These are phyloP conservation scores for Amblyopsis hoosieri DNA, from an alignment of 2,797 vertebrate genomes.

Conservation along the genomic window DNA sequence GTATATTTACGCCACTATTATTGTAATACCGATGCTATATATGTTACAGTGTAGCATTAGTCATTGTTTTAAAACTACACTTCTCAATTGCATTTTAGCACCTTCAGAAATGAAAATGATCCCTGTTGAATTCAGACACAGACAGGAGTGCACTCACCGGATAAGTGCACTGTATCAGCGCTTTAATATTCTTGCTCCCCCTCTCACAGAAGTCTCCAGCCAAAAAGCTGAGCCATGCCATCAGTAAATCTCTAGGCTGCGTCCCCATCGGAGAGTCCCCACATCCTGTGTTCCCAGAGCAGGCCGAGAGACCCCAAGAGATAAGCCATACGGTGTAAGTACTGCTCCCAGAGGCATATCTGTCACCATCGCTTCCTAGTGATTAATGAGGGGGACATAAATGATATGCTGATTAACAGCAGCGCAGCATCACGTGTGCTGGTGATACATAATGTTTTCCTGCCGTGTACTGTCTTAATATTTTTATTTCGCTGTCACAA, in stretches of 20 bases:
- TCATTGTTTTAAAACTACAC: too few species aligned
- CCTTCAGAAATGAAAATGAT: too few species aligned
- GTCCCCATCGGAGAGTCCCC: constrained; percentile 92
- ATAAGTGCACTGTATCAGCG: constrained; percentile 31
- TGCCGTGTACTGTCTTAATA: constrained; percentile 51
- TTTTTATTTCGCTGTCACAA: constrained; percentile 33
- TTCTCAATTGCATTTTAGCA: too few species aligned
- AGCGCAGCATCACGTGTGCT: constrained; percentile 8
- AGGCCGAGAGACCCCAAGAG: constrained; percentile 92
- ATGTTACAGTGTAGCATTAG: neutral
- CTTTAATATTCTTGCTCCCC: constrained; percentile 27
- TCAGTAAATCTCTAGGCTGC: constrained; percentile 95
- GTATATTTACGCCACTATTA: too few species aligned
- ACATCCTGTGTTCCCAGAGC: constrained; percentile 93
- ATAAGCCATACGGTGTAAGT: constrained; percentile 94
- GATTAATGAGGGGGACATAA: constrained; percentile 14
- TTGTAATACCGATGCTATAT: neutral
- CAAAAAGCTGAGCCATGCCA: constrained; percentile 98
- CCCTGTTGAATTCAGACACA: neutral
- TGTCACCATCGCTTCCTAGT: neutral
- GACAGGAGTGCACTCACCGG: constrained; percentile 1
- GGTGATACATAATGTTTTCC: constrained; percentile 40
- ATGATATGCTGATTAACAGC: constrained; percentile 39
- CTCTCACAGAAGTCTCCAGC: constrained; percentile 93
- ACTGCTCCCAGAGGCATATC: neutral